A percentile compares a stretch with the other conserved stretches of the same genome.
Conservation (phyloP, 2,888 invertebrate species). For the Lepeophtheirus nordmannii region DNA sequence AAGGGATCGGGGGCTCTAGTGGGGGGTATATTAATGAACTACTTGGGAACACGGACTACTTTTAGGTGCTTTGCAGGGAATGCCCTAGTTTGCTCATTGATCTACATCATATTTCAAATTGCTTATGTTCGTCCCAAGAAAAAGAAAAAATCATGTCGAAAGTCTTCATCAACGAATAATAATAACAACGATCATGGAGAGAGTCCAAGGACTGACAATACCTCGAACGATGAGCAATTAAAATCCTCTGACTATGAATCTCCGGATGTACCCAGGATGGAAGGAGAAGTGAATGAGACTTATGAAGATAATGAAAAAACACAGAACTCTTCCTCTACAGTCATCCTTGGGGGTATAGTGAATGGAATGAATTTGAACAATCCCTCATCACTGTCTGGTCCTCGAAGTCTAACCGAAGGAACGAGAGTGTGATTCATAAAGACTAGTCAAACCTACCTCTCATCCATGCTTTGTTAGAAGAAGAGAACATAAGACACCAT, state of each 20-base stretch:
- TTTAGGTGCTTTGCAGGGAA: constrained; percentile 47
- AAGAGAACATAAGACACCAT: too few species aligned
- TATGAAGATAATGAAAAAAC: background rate
- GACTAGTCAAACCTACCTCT: too few species aligned
- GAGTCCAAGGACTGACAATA: too few species aligned
- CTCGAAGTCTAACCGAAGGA: constrained; percentile 18
- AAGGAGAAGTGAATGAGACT: background rate
- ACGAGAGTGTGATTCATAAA: background rate
- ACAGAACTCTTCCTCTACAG: background rate
- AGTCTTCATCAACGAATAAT: background rate
- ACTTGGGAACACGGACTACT: constrained; percentile 11
- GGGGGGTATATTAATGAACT: constrained; percentile 12
- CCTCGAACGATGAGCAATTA: too few species aligned
- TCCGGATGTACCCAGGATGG: too few species aligned
- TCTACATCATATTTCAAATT: constrained; percentile 52
- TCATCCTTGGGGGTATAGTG: background rate
- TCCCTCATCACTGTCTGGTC: constrained; percentile 1
- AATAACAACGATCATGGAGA: background rate
- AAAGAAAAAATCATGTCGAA: constrained; percentile 1
- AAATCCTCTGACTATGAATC: too few species aligned
- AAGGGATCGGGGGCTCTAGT: constrained; percentile 21
- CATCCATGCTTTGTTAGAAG: too few species aligned
- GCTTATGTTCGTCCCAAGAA: constrained; percentile 41
- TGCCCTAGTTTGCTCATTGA: constrained; percentile 47
- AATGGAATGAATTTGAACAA: constrained; percentile 1